These are phyloP conservation scores for Oscheius myriophilus DNA, from an alignment of 2,888 invertebrate species.

Conservation along the genomic window DNA sequence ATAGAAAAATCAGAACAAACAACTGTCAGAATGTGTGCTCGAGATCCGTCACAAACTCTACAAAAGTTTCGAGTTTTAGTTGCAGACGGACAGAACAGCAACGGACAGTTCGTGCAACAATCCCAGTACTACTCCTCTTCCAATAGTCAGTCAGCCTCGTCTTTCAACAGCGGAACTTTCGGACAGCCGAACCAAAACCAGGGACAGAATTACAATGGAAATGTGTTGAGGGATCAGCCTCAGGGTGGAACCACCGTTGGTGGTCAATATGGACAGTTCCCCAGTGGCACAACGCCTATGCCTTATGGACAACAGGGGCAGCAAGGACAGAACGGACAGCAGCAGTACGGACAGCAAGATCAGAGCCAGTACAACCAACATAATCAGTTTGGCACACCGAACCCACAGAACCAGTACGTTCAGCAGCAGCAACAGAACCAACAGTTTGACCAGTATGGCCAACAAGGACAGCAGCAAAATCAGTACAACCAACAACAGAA, in stretches of 20 bases:
- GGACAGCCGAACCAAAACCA: constrained; percentile 2
- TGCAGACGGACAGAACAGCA: constrained; percentile 31
- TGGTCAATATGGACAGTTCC: neutral
- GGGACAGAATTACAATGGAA: constrained; percentile 21
- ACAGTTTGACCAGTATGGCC: constrained; percentile 2
- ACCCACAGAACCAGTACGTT: constrained; percentile 3
- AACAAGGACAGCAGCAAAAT: constrained; percentile 1
- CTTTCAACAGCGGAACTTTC: neutral
- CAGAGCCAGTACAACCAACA: constrained; percentile 3
- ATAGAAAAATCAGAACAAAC: constrained; percentile 3
- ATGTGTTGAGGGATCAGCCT: constrained; percentile 8
- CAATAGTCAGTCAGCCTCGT: constrained; percentile 8
- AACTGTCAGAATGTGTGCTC: constrained; percentile 4
- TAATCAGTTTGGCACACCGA: neutral
- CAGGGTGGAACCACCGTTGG: neutral
- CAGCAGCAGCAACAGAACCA: constrained; percentile 22
- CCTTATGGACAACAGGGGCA: constrained; percentile 11
- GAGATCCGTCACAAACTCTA: neutral
- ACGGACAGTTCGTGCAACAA: constrained; percentile 25
- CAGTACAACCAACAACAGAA: constrained; percentile 1
- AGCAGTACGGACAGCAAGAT: constrained; percentile 16
- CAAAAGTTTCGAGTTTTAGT: constrained; percentile 8
- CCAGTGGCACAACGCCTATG: neutral
- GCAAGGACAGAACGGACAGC: constrained; percentile 5
- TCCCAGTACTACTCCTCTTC: constrained; percentile 11